Base-by-base conservation (phyloP, 2,113 vertebrate species). In the Mesocricetus auratus region DNA sequence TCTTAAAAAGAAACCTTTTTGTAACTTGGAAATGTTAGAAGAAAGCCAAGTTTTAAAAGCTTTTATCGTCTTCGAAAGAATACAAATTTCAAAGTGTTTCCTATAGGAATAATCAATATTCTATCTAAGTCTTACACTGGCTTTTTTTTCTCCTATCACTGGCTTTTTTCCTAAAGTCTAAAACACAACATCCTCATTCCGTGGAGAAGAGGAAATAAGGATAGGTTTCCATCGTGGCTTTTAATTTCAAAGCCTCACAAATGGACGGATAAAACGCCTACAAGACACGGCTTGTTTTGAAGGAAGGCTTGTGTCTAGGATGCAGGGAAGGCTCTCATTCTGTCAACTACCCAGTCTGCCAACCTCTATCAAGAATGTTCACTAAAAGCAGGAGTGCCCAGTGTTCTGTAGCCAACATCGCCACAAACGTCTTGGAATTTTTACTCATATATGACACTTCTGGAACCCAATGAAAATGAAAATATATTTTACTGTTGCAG, bases 161-260 rank as follows among this genome's bases (percentile, higher is more conserved):
- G 4, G 13, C 10, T 42, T 74, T 78, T 86, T 90, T 93, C 81
- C 87, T 87, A 26, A 12, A 82, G 60, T 88, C 39, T n/a, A 90
- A 88, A 89, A 88, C 45, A 86, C 47, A 78, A 64, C 13, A 68
- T 1, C 19, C 17, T 85, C 69, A 39, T 91, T 93, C 78, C 50
- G 22, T 1, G 45, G 45, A 89, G 68, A 90, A 81, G 56, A 89
- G 64, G 66, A 92, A 83, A 24, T 42, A 42, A 89, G 71, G n/a
- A 83, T 9, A 39, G 47, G 81, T 86, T 81, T 62, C 89, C 58
- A 88, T 31, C 73, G 5, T 29, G 15, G 47, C n/a, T 88, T 89
- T 95, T 64, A 66, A 92, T 66, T 68, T 83, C 85, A 91, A 71
- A 95, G 93, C 26, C 42, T 82, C 89, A 64, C 31, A 21, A n/a